These are phyloP conservation scores for Prunella fulvescens DNA, from an alignment of 2,113 vertebrate species.

Conservation along the genomic window DNA sequence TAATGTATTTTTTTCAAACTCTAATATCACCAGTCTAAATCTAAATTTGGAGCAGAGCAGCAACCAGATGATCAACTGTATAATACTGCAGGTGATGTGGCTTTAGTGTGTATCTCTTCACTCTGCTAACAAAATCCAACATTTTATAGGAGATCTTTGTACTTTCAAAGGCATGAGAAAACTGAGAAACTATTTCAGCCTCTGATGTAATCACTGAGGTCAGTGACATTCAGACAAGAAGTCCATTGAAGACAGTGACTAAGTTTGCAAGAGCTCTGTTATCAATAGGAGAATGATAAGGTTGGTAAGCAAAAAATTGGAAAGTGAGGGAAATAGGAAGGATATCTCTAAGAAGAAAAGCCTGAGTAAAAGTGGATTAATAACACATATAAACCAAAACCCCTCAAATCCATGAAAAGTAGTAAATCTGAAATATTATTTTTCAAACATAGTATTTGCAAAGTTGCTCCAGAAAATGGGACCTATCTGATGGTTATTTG, in stretches of 20 bases:
- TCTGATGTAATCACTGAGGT: neutral
- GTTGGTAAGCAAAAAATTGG: neutral
- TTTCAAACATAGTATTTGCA: neutral
- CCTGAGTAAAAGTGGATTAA: neutral
- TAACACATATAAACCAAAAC: neutral
- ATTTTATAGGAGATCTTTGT: neutral
- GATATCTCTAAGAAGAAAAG: neutral
- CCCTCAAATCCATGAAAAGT: neutral
- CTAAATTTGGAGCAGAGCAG: neutral
- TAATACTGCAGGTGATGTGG: fast-evolving
- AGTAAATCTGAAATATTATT: neutral
- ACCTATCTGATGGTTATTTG: neutral
- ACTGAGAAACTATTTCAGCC: neutral
- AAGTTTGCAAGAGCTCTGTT: neutral
- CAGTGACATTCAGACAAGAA: neutral
- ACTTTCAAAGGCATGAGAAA: neutral
- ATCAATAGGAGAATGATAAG: neutral
- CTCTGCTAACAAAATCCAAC: neutral
- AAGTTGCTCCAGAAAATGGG: neutral
- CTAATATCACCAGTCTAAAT: neutral
- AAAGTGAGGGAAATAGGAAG: neutral
- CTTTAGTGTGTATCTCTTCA: neutral
- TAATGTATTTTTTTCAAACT: neutral
- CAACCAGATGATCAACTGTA: neutral
- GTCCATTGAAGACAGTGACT: neutral